A percentile compares a stretch with the other conserved stretches of the same genome.
Conservation (phyloP, 2,888 invertebrate species). For the Erebia aethiops region DNA sequence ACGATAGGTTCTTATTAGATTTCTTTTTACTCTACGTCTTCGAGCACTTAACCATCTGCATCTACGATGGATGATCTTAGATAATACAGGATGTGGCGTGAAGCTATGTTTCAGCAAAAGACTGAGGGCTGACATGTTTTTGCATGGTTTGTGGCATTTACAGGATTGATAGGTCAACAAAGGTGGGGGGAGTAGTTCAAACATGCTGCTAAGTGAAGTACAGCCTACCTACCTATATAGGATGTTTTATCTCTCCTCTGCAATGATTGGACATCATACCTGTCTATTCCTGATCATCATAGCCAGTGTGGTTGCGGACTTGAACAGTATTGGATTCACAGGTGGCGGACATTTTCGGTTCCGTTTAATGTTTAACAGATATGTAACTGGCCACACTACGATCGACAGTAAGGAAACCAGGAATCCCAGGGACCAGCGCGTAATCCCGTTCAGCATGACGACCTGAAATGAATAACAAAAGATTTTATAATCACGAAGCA, state of each 20-base stretch:
- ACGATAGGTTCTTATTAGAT: constrained; percentile 2
- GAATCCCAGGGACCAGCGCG: constrained; percentile 81
- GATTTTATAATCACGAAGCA: not conserved
- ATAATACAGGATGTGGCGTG: too few relatives aligned
- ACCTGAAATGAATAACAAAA: constrained; percentile 66
- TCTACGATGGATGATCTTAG: too few relatives aligned
- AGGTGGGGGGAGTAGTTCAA: too few relatives aligned
- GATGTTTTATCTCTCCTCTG: too few relatives aligned
- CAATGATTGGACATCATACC: too few relatives aligned
- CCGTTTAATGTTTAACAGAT: constrained; percentile 76
- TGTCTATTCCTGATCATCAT: constrained; percentile 87
- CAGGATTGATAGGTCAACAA: too few relatives aligned
- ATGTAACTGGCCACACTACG: constrained; percentile 78
- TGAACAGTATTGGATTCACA: constrained; percentile 85
- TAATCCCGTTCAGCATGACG: constrained; percentile 82
- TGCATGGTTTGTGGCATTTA: too few relatives aligned
- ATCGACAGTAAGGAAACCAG: constrained; percentile 83
- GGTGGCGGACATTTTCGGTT: constrained; percentile 86
- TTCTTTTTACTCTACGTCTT: not conserved
- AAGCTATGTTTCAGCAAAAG: too few relatives aligned
- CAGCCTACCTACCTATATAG: not conserved
- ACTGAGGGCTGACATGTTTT: too few relatives aligned
- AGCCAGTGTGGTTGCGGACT: constrained; percentile 87
- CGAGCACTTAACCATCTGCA: too few relatives aligned
- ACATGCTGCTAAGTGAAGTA: too few relatives aligned